Base-by-base conservation (phyloP, 2,888 invertebrate species). In the Teleogryllus oceanicus region DNA sequence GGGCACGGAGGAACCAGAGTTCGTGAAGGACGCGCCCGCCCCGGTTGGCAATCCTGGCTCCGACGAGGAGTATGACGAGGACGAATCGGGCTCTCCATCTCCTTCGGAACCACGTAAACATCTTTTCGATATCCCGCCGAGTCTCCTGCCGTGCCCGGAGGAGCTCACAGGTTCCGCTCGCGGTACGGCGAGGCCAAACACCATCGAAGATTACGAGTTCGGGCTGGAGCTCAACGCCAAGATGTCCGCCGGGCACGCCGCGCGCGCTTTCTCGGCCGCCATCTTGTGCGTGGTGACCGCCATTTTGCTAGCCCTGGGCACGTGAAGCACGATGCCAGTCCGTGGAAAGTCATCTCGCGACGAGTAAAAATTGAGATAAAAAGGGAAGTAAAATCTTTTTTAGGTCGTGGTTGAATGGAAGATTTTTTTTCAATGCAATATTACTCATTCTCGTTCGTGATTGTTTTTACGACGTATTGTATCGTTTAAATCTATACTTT, bases 121-220 rank as follows among this genome's bases (percentile, higher is more conserved):
- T 85, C 85, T 91, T 80, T 88, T 91, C 78, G 89, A 90, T 84
- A 89, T 91, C 80, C 89, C 90, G 2, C 88, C 89, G 4, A 90
- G 91, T 83, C 86, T 88, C 79, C 86, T 91, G 80, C 91, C 91
- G 24, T 91, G 91, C 84, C 90, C 91, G 79, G 90, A 89, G 82
- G 77, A 79, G 13, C 51, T 78, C 76, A 78, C 62, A 1, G 62
- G 62, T 4, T 5, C 13, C 16, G n/a, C 13, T 8, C 62, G n/a
- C 13, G 62, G n/a, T 0, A 62, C 16, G 16, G 13, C 62, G 16
- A 24, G 76, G 12, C 20, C 37, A 10, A 74, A 50, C 11, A 20
- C 50, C 5, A 50, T 49, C 8, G 37, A 78, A 50, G 79, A 80
- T 18, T 49, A 76, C 20, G 80, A 81, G n/a, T 74, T 80, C 62